phyloP scores from a whole-genome alignment of 2,113 vertebrate genomes.

The Vombatus ursinus region DNA sequence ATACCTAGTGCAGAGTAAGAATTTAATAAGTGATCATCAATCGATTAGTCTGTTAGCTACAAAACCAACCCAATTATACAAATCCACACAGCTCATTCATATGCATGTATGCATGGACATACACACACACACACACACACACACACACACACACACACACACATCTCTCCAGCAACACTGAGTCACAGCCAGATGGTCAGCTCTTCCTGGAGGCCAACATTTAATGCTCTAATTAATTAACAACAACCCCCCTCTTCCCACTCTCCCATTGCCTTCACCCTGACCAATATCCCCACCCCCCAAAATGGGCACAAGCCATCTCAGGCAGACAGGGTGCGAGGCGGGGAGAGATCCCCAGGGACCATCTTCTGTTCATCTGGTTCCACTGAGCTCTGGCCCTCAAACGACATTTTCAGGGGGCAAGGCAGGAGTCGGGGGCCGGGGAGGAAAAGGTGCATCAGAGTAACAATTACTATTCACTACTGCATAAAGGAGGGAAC shows the following conservation, averaged over 20 bases:
- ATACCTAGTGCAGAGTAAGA: not conserved
- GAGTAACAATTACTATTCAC: not conserved
- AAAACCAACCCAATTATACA: not conserved
- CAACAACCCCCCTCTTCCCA: not conserved
- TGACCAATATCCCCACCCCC: not conserved
- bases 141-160: slow-evolving; percentile 50
- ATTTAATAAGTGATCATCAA: not conserved
- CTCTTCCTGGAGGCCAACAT: slow-evolving; percentile 83
- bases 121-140: slow-evolving; percentile 45
- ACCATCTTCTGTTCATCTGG: not conserved
- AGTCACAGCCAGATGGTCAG: slow-evolving; percentile 83
- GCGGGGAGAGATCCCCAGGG: not conserved
- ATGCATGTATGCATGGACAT: slow-evolving; percentile 15
- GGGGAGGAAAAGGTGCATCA: not conserved
- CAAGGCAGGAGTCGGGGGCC: not conserved
- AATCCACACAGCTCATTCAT: not conserved
- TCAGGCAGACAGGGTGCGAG: not conserved
- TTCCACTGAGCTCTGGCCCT: not conserved
- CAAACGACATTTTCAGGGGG: not conserved
- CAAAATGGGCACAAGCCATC: not conserved
- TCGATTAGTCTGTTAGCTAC: not conserved
- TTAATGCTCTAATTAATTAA: slow-evolving; percentile 88
- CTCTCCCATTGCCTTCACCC: not conserved
- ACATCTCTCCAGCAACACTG: not conserved
- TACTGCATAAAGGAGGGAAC: not conserved